Percentiles rank a stretch among this genome's conserved stretches.
These are phyloP conservation scores for Aproaerema taeniolella DNA, from an alignment of 2,888 invertebrate species.

Conservation along the genomic window DNA sequence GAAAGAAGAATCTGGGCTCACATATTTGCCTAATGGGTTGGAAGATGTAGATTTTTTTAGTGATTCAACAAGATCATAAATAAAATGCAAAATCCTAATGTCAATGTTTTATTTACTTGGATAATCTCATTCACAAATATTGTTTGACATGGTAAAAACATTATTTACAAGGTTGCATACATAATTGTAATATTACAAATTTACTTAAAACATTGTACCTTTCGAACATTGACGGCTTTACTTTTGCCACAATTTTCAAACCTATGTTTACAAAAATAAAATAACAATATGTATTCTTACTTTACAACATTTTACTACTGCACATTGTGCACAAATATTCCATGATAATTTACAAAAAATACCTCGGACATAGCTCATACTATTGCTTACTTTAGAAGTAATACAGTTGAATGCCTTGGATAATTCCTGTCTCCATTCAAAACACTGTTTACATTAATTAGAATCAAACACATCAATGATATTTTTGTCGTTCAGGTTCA, in stretches of 20 bases:
- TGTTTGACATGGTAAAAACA: constrained; percentile 69
- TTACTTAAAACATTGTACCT: constrained; percentile 67
- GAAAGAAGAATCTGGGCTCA: constrained; percentile 73
- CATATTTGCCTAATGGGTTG: constrained; percentile 83
- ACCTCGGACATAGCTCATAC: constrained; percentile 14
- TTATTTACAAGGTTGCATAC: constrained; percentile 69
- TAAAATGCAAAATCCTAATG: constrained; percentile 38
- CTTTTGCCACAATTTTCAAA: constrained; percentile 50
- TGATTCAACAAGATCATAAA: constrained; percentile 16
- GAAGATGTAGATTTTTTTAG: constrained; percentile 79
- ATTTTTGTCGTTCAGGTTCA: not conserved
- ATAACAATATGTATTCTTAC: constrained; percentile 53
- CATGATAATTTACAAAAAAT: constrained; percentile 35
- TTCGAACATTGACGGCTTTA: constrained; percentile 49
- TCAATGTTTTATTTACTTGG: constrained; percentile 69
- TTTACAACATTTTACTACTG: constrained; percentile 60
- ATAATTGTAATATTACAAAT: constrained; percentile 56
- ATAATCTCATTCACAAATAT: constrained; percentile 71
- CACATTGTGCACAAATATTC: constrained; percentile 58
- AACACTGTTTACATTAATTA: no score
- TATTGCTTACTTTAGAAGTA: constrained; percentile 17
- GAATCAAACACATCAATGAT: no score
- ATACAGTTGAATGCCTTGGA: no score
- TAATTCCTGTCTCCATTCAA: no score
- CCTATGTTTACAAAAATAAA: constrained; percentile 69